A percentile compares a stretch with the other conserved stretches of the same genome.
These are phyloP conservation scores for Egretta garzetta DNA, from an alignment of 2,113 vertebrate genomes.

Conservation along the genomic window DNA sequence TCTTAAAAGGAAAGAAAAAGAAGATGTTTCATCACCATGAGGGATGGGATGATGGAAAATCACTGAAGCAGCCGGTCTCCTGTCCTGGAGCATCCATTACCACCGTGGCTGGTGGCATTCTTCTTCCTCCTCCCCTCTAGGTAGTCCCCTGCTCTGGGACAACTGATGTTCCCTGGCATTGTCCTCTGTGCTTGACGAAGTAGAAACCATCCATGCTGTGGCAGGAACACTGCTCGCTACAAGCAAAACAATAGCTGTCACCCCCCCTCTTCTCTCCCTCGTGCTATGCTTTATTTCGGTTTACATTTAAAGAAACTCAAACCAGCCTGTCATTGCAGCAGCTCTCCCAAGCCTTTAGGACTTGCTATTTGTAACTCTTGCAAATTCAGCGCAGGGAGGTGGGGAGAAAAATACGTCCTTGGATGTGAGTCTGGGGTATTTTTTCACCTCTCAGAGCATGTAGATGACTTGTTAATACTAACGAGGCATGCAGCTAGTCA, in stretches of 20 bases:
- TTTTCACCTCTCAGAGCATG: neutral
- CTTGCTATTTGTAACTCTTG: neutral
- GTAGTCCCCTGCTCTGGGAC: neutral
- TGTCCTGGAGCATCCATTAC: neutral
- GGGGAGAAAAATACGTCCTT: neutral
- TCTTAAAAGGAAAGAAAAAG: slow-evolving; percentile 6
- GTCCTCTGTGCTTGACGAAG: neutral
- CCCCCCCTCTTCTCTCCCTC: neutral
- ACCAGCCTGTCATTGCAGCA: neutral
- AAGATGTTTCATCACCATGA: neutral
- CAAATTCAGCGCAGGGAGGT: neutral
- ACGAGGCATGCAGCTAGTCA: neutral
- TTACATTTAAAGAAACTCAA: neutral
- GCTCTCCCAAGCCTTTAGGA: neutral
- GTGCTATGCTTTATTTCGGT: neutral
- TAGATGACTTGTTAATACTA: neutral
- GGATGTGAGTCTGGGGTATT: neutral
- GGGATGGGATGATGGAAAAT: neutral
- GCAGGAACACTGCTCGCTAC: neutral
- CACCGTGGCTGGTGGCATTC: neutral
- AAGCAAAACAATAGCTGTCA: neutral
- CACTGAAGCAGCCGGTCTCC: neutral
- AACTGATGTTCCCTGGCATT: neutral
- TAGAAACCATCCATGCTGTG: neutral
- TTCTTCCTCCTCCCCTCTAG: neutral